Percentiles rank a stretch among this genome's conserved stretches.
Evolutionary conservation across 1,140 invertebrate genomes (phyloP).

Genomic region (Eciton burchellii): DNA sequence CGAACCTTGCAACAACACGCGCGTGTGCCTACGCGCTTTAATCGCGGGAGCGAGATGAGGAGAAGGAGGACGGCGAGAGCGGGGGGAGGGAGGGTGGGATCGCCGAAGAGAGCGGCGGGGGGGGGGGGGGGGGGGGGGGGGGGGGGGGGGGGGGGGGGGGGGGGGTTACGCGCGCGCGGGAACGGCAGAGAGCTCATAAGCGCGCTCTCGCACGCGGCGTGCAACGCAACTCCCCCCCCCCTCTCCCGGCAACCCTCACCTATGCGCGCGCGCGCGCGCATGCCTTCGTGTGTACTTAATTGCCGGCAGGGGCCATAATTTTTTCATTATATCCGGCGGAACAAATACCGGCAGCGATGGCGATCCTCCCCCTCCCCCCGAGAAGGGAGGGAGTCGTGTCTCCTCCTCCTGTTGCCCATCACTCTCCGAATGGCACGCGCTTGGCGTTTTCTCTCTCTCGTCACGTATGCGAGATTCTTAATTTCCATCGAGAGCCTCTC

Average conservation of each 20-base stretch:
- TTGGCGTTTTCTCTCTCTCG: neutral
- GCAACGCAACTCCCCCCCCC: neutral
- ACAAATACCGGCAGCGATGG: constrained; percentile 71
- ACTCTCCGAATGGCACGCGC: too few species aligned
- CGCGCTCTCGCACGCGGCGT: constrained; percentile 61
- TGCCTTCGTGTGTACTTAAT: constrained; percentile 56
- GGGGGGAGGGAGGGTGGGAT: neutral
- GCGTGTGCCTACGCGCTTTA: constrained; percentile 68
- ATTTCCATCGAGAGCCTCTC: constrained; percentile 6
- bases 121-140: neutral
- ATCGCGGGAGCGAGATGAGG: constrained; percentile 54
- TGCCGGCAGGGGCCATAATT: constrained; percentile 77
- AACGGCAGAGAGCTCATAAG: constrained; percentile 64
- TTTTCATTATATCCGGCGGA: constrained; percentile 77
- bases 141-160: neutral
- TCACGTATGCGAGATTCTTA: constrained; percentile 7
- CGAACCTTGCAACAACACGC: constrained; percentile 54
- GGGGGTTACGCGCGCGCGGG: neutral
- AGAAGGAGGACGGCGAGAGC: too few species aligned
- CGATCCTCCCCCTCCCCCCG: too few species aligned
- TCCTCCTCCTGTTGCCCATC: too few species aligned
- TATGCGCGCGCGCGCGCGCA: neutral
- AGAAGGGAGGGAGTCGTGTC: too few species aligned
- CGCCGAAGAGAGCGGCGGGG: constrained; percentile 39
- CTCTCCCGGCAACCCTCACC: too few species aligned